Conservation (phyloP, 2,888 invertebrate species). For the Abrostola triplasia region DNA sequence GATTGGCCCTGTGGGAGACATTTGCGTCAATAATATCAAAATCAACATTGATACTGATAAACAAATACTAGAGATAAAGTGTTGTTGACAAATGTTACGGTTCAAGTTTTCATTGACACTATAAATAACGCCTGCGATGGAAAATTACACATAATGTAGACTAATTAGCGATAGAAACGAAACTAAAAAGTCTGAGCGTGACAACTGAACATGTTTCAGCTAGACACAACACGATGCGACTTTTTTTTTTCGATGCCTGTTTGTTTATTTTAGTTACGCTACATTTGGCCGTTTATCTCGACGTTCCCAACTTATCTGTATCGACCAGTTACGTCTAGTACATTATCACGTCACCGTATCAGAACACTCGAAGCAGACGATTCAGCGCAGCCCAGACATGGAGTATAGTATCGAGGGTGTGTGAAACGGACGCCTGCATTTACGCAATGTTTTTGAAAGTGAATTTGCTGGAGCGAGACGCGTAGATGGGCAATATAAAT, state of each 20-base stretch:
- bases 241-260: slow-evolving; percentile 6
- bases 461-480: slow-evolving; percentile 71
- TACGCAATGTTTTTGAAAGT: slow-evolving; percentile 76
- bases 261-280: slow-evolving; percentile 29
- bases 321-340: slow-evolving; percentile 14
- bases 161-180: slow-evolving; percentile 20
- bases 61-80: slow-evolving; percentile 61
- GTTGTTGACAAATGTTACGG: slow-evolving; percentile 68
- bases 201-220: not conserved
- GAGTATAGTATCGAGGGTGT: slow-evolving; percentile 64
- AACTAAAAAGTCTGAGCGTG: not conserved
- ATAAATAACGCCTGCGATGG: slow-evolving; percentile 64
- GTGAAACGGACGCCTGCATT: slow-evolving; percentile 77
- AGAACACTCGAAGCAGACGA: slow-evolving; percentile 54
- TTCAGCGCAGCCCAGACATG: slow-evolving; percentile 67
- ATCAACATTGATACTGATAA: slow-evolving; percentile 62
- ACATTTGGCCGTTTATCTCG: slow-evolving; percentile 19
- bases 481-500: slow-evolving; percentile 29
- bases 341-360: slow-evolving; percentile 42
- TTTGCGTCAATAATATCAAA: slow-evolving; percentile 78
- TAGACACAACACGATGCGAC: slow-evolving; percentile 2
- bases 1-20: slow-evolving; percentile 66
- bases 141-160: slow-evolving; percentile 56
- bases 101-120: slow-evolving; percentile 77
- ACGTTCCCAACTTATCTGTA: slow-evolving; percentile 8